Base-by-base conservation (phyloP, 2,888 invertebrate species). In the Deilephila porcellus region DNA sequence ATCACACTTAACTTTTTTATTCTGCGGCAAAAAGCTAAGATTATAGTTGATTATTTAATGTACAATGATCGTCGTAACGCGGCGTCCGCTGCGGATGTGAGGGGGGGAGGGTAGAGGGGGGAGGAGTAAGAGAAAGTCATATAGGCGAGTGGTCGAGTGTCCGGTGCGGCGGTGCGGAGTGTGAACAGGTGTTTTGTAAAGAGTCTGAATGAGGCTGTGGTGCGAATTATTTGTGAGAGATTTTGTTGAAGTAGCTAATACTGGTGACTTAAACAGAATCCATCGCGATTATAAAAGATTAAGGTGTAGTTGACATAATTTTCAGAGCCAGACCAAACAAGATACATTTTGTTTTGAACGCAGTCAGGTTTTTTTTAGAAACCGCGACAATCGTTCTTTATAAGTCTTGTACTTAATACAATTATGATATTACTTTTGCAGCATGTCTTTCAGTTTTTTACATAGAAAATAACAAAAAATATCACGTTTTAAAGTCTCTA, bases 71-170 rank as follows among this genome's bases (percentile, higher is more conserved):
- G 25, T 14, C 52, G 72, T 72, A 64, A 64, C 53, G 29, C n/a
- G n/a, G 52, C 32, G 19, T 71, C 60, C 60, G 56, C 20, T 25
- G 34, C 25, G 25, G 32, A 56, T 20, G 56, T 20, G 56, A 20
- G 71, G 63, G 20, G 19, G 52, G 72, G 5, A 29, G 19, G 29
- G 67, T 7, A n/a, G 56, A 56, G 73, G 60, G 71, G 71, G 34
- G 19, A 19, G 72, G 70, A 60, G 60, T 63, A 72, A 53, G 77
- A 76, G 80, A 80, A 80, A 80, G 80, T 80, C 78, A 75, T 70
- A 75, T 70, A 77, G 76, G 79, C 78, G 53, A 75, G 76, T 20
- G 71, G 75, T 29, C 79, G 60, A 45, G 25, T 71, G 70, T n/a
- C 59, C 59, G n/a, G 52, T 52, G 52, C n/a, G 8, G n/a, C 63